phyloP scores from a whole-genome alignment of 2,113 vertebrate species.

The Dinomys branickii region DNA sequence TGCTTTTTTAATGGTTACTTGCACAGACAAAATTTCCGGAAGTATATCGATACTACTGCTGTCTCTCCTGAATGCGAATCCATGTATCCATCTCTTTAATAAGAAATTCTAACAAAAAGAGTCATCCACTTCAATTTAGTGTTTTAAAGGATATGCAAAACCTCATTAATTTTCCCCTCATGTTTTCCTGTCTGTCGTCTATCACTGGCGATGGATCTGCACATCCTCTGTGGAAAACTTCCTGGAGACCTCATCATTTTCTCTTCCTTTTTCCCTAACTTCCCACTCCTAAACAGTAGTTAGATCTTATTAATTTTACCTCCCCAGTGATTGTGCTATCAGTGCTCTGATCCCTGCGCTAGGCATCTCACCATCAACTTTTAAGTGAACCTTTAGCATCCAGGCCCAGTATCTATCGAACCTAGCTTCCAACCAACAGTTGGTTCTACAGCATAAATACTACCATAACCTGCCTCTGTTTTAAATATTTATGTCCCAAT shows the following conservation, averaged over 20 bases:
- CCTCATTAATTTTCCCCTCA: neutral
- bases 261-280: neutral
- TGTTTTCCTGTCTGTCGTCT: neutral
- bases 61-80: neutral
- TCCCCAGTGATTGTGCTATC: neutral
- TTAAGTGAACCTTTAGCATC: neutral
- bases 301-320: neutral
- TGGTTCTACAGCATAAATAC: neutral
- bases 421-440: neutral
- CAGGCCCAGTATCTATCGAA: neutral
- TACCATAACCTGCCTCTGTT: neutral
- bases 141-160: neutral
- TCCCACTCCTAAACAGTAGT: neutral
- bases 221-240: neutral
- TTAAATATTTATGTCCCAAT: neutral
- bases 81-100: neutral
- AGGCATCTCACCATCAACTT: neutral
- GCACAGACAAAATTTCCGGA: neutral
- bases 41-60: neutral
- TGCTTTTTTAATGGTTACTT: neutral
- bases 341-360: neutral
- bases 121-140: neutral
- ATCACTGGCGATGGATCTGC: neutral
- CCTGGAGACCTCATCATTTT: neutral
- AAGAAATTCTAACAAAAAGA: neutral